Conservation (phyloP, 2,113 vertebrate genomes). For the Eublepharis macularius region DNA sequence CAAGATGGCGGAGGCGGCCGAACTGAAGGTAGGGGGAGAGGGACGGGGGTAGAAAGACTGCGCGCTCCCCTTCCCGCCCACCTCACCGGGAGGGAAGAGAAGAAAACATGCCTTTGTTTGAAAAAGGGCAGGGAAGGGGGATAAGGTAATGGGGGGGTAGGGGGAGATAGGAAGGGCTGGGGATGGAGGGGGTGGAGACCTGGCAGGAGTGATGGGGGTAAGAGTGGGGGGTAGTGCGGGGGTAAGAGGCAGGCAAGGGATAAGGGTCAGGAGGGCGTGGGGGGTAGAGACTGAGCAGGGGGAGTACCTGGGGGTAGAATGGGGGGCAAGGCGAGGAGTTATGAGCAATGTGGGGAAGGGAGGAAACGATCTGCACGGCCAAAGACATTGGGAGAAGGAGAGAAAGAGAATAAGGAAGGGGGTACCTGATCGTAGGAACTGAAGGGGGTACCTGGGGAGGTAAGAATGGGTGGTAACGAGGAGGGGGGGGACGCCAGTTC, state of each 20-base stretch:
- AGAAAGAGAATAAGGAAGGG: neutral
- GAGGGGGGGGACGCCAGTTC: too few species aligned
- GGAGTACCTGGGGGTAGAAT: neutral
- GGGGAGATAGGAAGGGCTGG: constrained; percentile 7
- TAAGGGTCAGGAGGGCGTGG: too few species aligned
- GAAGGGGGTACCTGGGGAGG: neutral
- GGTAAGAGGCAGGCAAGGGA: too few species aligned
- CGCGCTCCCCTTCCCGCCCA: too few species aligned
- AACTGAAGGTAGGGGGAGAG: constrained; percentile 62
- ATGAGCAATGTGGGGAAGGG: neutral
- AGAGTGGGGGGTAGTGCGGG: too few species aligned
- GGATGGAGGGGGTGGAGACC: too few species aligned
- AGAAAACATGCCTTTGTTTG: neutral
- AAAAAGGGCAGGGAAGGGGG: neutral
- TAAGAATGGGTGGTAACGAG: too few species aligned
- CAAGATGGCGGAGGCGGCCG: constrained; percentile 74
- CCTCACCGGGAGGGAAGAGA: too few species aligned
- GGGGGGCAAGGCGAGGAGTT: neutral
- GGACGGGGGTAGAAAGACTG: neutral
- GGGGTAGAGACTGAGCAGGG: neutral
- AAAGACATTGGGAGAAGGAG: neutral
- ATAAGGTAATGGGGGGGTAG: constrained; percentile 27
- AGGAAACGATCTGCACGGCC: neutral
- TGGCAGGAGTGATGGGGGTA: too few species aligned
- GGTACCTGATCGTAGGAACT: too few species aligned